Percentiles rank a stretch among this genome's conserved stretches.
Conservation (phyloP, 2,888 invertebrate species). For the Pantelozetes paolii region DNA sequence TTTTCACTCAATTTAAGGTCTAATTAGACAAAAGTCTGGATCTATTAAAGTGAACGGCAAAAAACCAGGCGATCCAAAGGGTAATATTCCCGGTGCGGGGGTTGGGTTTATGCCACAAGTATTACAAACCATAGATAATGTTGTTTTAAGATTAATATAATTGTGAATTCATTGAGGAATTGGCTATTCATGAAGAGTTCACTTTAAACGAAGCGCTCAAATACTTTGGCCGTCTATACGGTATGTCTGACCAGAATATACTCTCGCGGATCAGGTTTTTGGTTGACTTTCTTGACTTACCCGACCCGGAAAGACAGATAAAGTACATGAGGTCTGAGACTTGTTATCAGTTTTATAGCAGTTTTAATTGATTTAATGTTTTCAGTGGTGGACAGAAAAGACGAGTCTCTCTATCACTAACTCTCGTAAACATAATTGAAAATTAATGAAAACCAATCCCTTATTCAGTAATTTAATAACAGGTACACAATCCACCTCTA, state of each 20-base stretch:
- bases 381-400: constrained; percentile 9
- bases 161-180: constrained; percentile 50
- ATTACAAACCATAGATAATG: background rate
- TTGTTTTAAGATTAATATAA: background rate
- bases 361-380: background rate
- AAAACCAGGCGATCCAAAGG: constrained; percentile 78
- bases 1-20: constrained; percentile 57
- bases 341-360: background rate
- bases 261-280: constrained; percentile 51
- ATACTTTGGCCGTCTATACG: constrained; percentile 53
- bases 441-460: no score
- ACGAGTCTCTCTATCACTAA: background rate
- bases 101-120: constrained; percentile 91
- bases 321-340: constrained; percentile 49
- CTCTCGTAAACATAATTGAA: background rate
- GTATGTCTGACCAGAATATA: constrained; percentile 48
- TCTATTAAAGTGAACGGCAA: constrained; percentile 85
- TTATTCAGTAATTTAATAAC: no score
- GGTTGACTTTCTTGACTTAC: constrained; percentile 53
- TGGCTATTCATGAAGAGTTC: constrained; percentile 49
- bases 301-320: constrained; percentile 50
- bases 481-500: constrained; percentile 7
- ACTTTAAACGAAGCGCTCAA: constrained; percentile 53
- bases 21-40: constrained; percentile 76
- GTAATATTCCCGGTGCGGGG: constrained; percentile 85